Evolutionary conservation across 2,888 invertebrate species (phyloP).

Genomic region (Carpatolechia fugitivella): DNA sequence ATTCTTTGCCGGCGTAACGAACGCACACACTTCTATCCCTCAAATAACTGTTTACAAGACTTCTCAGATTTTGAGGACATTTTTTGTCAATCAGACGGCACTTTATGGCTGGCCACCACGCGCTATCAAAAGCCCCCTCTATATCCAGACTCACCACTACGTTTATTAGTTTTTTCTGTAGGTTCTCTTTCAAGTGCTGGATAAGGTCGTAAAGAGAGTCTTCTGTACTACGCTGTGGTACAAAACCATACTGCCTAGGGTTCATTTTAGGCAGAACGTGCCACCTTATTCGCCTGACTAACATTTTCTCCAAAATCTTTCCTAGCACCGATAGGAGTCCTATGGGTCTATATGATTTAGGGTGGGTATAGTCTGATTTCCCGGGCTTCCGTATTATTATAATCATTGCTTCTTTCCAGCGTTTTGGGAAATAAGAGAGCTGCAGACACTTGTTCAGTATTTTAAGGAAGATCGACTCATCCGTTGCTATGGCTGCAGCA

Average conservation of each 20-base stretch:
- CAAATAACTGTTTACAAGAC: background rate
- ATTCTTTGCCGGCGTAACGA: background rate
- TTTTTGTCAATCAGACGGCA: too few species aligned
- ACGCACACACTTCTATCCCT: background rate
- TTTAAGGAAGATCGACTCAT: background rate
- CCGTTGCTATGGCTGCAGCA: background rate
- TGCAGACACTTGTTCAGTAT: background rate
- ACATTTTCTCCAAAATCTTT: background rate
- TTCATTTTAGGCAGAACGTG: slow-evolving; percentile 20
- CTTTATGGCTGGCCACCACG: background rate
- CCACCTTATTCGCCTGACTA: slow-evolving; percentile 11
- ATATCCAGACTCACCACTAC: background rate
- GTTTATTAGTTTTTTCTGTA: background rate
- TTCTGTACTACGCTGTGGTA: slow-evolving; percentile 22
- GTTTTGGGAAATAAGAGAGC: background rate
- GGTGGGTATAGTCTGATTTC: slow-evolving; percentile 13
- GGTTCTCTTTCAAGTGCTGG: background rate
- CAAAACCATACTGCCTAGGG: slow-evolving; percentile 23
- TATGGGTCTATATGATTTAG: slow-evolving; percentile 12
- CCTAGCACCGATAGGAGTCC: slow-evolving; percentile 8
- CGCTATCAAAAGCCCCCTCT: background rate
- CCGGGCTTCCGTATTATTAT: too few species aligned
- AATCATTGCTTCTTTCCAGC: too few species aligned
- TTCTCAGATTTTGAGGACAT: too few species aligned
- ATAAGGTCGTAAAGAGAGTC: background rate